A percentile compares a stretch with the other conserved stretches of the same genome.
Evolutionary conservation across 2,888 invertebrate species (phyloP).

Genomic region (Drosophila paranaensis): DNA sequence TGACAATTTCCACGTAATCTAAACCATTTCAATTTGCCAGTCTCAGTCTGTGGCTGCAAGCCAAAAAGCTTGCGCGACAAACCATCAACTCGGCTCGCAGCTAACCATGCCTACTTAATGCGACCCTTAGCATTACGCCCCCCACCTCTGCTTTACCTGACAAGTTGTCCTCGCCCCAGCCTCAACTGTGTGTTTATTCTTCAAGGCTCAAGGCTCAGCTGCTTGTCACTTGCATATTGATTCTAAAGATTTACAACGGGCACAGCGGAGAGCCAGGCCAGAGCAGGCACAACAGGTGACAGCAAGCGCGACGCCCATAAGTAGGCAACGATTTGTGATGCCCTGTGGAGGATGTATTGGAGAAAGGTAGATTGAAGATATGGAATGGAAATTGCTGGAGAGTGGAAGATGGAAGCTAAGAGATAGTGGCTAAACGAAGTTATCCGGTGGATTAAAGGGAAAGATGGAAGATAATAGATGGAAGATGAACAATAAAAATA

Average conservation of each 20-base stretch:
- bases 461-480: background rate
- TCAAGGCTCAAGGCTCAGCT: slow-evolving; percentile 38
- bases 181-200: slow-evolving; percentile 24
- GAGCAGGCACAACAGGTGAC: slow-evolving; percentile 49
- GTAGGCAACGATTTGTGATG: slow-evolving; percentile 42
- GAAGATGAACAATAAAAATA: background rate
- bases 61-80: slow-evolving; percentile 42
- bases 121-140: slow-evolving; percentile 1
- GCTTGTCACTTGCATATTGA: slow-evolving; percentile 69
- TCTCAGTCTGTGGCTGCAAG: slow-evolving; percentile 69
- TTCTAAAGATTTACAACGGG: slow-evolving; percentile 70
- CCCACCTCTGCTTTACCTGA: slow-evolving; percentile 4
- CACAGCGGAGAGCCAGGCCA: slow-evolving; percentile 16
- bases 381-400: background rate
- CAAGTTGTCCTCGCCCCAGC: background rate
- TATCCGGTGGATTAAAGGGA: background rate
- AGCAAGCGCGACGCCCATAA: slow-evolving; percentile 30
- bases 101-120: slow-evolving; percentile 18
- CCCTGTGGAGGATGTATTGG: slow-evolving; percentile 11
- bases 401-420: background rate
- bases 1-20: slow-evolving; percentile 63
- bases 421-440: background rate
- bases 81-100: slow-evolving; percentile 38
- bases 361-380: no score
- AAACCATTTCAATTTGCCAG: slow-evolving; percentile 71